Evolutionary conservation across 2,113 vertebrate genomes (phyloP).

Genomic region (Emydura subglobosa): DNA sequence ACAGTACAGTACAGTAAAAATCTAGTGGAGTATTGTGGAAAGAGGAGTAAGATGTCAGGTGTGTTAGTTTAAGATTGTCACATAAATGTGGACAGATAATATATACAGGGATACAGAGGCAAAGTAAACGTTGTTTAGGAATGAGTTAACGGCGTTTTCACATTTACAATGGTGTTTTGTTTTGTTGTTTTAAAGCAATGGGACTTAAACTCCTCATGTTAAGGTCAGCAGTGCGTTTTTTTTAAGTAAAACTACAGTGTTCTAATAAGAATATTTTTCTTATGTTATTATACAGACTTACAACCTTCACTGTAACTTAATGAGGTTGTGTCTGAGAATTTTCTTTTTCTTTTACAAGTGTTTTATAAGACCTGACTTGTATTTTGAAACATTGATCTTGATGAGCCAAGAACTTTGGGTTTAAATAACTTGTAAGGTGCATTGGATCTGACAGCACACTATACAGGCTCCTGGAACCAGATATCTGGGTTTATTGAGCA

Average conservation of each 20-base stretch:
- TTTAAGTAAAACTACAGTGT: background rate
- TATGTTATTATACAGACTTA: background rate
- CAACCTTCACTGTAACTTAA: background rate
- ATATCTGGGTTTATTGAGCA: background rate
- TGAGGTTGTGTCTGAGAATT: background rate
- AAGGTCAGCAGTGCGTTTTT: background rate
- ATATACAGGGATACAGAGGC: background rate
- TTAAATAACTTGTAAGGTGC: background rate
- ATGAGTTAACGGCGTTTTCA: background rate
- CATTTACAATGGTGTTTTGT: background rate
- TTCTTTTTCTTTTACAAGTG: background rate
- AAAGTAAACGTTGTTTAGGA: background rate
- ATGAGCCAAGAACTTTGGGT: background rate
- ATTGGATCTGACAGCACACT: background rate
- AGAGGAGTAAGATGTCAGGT: background rate
- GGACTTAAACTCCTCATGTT: background rate
- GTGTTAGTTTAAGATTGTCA: background rate
- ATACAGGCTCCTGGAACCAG: background rate
- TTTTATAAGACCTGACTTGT: background rate
- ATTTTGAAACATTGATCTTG: background rate
- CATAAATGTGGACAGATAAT: background rate
- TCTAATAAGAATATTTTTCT: background rate
- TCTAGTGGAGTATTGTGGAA: background rate
- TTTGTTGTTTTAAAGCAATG: background rate
- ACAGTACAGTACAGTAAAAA: background rate